These are phyloP conservation scores for Karalla daura DNA, from an alignment of 2,797 vertebrate genomes.

Conservation along the genomic window DNA sequence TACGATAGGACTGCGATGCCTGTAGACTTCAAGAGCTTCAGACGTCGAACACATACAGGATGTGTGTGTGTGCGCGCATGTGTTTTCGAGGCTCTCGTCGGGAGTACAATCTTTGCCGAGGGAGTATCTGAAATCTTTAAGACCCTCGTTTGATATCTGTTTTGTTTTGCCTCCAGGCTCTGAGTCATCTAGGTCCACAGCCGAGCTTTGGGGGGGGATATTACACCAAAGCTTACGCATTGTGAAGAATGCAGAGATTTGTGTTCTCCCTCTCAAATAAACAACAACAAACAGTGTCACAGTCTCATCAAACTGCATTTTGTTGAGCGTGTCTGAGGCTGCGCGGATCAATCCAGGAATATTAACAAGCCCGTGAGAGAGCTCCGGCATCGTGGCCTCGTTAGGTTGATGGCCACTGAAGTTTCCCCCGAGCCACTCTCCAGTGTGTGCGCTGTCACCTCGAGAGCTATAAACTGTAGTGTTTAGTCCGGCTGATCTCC, in stretches of 20 bases:
- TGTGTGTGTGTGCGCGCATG: neutral
- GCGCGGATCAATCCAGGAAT: neutral
- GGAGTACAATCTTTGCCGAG: constrained; percentile 25
- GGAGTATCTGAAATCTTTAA: constrained; percentile 29
- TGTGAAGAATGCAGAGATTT: constrained; percentile 14
- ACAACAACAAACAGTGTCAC: constrained; percentile 1
- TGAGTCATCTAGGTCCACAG: constrained; percentile 28
- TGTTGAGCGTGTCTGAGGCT: neutral
- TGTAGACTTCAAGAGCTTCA: no score
- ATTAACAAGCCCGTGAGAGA: constrained; percentile 5
- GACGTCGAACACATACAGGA: neutral
- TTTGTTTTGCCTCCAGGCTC: constrained; percentile 49
- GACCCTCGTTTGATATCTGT: constrained; percentile 50
- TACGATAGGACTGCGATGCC: no score
- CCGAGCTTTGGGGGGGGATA: constrained; percentile 21
- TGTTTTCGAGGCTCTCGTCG: neutral
- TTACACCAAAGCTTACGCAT: constrained; percentile 23
- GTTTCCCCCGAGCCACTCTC: neutral
- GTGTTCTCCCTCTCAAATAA: constrained; percentile 3
- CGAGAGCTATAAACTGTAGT: neutral
- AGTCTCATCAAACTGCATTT: constrained; percentile 12
- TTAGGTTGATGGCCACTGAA: neutral
- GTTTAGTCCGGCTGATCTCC: neutral
- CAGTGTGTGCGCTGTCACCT: neutral
- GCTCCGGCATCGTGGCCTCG: neutral